Conservation (phyloP, 2,113 vertebrate species). For the Lonchura striata region DNA sequence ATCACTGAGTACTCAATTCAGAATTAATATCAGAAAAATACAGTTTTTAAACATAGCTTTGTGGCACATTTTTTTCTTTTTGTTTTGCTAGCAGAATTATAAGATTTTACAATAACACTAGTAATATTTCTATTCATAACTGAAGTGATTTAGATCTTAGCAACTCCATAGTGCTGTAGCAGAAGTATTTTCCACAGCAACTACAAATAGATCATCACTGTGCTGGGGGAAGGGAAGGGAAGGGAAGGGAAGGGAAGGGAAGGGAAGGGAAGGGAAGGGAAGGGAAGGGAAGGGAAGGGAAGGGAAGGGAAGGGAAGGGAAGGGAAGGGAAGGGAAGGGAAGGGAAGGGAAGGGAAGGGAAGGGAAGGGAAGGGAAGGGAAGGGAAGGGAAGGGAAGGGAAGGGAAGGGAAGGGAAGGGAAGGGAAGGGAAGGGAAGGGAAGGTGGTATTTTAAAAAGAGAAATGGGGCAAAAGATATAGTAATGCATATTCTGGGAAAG, state of each 20-base stretch:
- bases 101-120: not conserved
- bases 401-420: no score
- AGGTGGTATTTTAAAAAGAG: not conserved
- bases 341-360: no score
- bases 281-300: no score
- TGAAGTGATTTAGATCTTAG: not conserved
- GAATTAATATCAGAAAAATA: not conserved
- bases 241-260: no score
- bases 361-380: no score
- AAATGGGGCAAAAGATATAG: not conserved
- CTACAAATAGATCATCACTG: not conserved
- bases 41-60: not conserved
- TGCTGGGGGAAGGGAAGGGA: not conserved
- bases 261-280: no score
- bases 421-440: no score
- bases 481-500: not conserved
- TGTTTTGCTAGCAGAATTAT: not conserved
- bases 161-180: not conserved
- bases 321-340: no score
- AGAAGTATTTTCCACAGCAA: not conserved
- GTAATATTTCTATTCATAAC: not conserved
- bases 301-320: no score
- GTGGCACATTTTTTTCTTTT: not conserved
- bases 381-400: no score
- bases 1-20: not conserved